Base-by-base conservation (phyloP, 2,797 vertebrate species). In the Borostomias antarcticus region DNA sequence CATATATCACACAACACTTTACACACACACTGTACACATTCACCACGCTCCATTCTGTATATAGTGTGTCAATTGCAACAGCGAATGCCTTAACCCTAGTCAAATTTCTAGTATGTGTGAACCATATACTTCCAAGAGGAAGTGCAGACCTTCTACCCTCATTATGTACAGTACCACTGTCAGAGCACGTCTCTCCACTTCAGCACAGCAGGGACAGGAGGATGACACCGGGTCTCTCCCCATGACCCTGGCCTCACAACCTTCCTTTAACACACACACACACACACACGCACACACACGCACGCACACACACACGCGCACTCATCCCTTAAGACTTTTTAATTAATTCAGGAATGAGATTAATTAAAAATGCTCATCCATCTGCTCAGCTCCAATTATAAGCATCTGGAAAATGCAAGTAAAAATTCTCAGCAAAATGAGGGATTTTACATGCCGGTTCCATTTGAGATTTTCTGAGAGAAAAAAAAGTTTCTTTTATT, bases 91-190 rank as follows among this genome's bases (percentile, higher is more conserved):
- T n/a, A n/a, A n/a, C n/a, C n/a, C n/a, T n/a, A n/a, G n/a, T n/a
- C n/a, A n/a, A n/a, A n/a, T n/a, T n/a, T n/a, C n/a, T n/a, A n/a
- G n/a, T n/a, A n/a, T n/a, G n/a, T n/a, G n/a, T n/a, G n/a, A n/a
- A n/a, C n/a, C n/a, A n/a, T n/a, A n/a, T n/a, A n/a, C n/a, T n/a
- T n/a, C n/a, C n/a, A n/a, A n/a, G n/a, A n/a, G n/a, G n/a, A n/a
- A n/a, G n/a, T n/a, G n/a, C n/a, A n/a, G n/a, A n/a, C 66, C 74
- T 68, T 64, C 66, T 58, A 54, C 30, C 74, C 77, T 85, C 70
- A 85, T 86, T 85, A 86, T 79, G 73, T 79, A 64, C 73, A 82
- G n/a, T n/a, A n/a, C n/a, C n/a, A 76, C 79, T 81, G 83, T 83
- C 80, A 78, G 72, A 4, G 51, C 2, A n/a, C 70, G 70, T 62